Evolutionary conservation across 2,113 vertebrate species (phyloP).

Genomic region (Nothocercus nigrocapillus): DNA sequence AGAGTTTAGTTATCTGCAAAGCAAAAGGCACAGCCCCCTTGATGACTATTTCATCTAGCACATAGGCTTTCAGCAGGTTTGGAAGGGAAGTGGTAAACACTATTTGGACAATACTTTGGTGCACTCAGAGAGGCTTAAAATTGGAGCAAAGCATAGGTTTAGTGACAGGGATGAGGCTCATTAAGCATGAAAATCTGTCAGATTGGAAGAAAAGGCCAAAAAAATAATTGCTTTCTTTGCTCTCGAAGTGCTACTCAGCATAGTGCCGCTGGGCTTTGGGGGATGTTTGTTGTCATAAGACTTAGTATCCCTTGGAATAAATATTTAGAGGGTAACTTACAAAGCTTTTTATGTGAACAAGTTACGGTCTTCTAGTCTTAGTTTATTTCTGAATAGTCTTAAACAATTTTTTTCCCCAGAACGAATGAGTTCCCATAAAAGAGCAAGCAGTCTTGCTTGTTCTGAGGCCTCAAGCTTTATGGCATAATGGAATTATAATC

Average conservation of each 20-base stretch:
- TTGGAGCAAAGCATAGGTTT: neutral
- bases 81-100: neutral
- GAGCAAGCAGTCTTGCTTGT: neutral
- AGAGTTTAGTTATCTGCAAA: neutral
- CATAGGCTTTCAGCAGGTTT: neutral
- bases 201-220: neutral
- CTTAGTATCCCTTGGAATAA: neutral
- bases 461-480: neutral
- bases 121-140: neutral
- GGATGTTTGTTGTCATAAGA: neutral
- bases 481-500: neutral
- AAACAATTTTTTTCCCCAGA: neutral
- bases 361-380: neutral
- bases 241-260: neutral
- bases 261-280: neutral
- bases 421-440: neutral
- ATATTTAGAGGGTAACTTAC: neutral
- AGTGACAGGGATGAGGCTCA: neutral
- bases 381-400: neutral
- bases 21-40: neutral
- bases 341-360: neutral
- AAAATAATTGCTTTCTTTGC: neutral
- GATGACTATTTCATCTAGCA: neutral
- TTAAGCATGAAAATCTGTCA: neutral
- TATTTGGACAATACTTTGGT: neutral